A percentile compares a stretch with the other conserved stretches of the same genome.
phyloP scores from a whole-genome alignment of 1,140 invertebrate genomes.

The Phenacoccus solenopsis region DNA sequence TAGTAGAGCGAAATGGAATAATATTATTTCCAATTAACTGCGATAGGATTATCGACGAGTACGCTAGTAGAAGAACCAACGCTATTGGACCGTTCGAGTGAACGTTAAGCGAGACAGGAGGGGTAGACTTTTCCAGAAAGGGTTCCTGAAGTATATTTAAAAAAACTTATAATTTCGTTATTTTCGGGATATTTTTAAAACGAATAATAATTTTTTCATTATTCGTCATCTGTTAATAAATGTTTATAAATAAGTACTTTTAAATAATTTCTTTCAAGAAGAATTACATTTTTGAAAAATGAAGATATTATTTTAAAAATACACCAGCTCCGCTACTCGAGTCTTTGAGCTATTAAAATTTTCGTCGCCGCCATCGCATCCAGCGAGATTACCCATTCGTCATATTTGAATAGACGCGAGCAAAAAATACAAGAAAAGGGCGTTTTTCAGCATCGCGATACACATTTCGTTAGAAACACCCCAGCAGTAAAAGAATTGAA shows the following conservation, averaged over 20 bases:
- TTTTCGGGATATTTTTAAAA: too few relatives aligned
- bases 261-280: neutral
- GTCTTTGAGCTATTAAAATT: too few relatives aligned
- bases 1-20: conserved; percentile 11
- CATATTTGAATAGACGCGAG: neutral
- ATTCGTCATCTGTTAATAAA: too few relatives aligned
- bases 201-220: too few relatives aligned
- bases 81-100: neutral
- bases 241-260: too few relatives aligned
- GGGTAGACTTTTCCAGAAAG: neutral
- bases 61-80: neutral
- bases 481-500: neutral
- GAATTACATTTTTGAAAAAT: neutral
- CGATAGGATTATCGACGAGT: conserved; percentile 11
- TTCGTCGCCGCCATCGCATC: too few relatives aligned
- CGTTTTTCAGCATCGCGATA: neutral
- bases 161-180: neutral
- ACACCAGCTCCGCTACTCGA: too few relatives aligned
- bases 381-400: too few relatives aligned
- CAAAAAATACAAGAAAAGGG: neutral
- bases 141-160: neutral
- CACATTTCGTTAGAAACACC: conserved; percentile 1
- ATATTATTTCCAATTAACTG: conserved; percentile 15
- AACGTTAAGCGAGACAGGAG: neutral
- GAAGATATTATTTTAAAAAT: too few relatives aligned